Evolutionary conservation across 1,140 invertebrate genomes (phyloP).

Genomic region (Dendrolimus punctatus): DNA sequence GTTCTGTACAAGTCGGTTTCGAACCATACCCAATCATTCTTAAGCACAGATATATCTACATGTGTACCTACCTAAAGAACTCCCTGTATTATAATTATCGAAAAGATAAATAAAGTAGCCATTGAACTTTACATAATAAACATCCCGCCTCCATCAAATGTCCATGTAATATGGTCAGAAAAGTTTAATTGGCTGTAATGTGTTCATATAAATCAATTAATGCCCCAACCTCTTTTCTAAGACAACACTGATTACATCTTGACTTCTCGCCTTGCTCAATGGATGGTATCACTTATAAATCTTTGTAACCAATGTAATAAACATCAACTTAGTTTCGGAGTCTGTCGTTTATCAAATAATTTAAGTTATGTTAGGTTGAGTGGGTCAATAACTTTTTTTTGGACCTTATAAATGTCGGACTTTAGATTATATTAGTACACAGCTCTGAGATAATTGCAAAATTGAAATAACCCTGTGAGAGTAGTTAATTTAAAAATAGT

Average conservation of each 20-base stretch:
- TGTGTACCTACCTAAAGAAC: no score
- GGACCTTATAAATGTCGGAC: no score
- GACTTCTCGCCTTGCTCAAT: constrained; percentile 15
- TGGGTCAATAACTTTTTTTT: no score
- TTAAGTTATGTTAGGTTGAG: background rate
- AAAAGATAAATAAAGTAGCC: constrained; percentile 20
- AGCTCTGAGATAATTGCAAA: no score
- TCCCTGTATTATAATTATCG: constrained; percentile 8
- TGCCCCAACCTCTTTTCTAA: constrained; percentile 22
- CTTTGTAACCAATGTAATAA: constrained; percentile 22
- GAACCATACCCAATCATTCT: no score
- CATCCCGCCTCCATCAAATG: constrained; percentile 20
- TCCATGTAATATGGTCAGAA: constrained; percentile 25
- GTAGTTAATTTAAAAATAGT: no score
- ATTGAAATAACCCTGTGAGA: no score
- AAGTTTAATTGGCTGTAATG: constrained; percentile 36
- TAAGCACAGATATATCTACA: background rate
- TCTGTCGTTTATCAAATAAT: background rate
- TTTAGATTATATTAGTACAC: no score
- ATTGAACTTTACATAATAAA: constrained; percentile 21
- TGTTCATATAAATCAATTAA: constrained; percentile 37
- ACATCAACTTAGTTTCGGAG: constrained; percentile 5
- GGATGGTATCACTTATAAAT: constrained; percentile 23
- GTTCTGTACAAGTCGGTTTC: no score
- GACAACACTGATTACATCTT: constrained; percentile 26